Evolutionary conservation across 1,140 invertebrate genomes (phyloP).

Genomic region (Trichonephila clavata): DNA sequence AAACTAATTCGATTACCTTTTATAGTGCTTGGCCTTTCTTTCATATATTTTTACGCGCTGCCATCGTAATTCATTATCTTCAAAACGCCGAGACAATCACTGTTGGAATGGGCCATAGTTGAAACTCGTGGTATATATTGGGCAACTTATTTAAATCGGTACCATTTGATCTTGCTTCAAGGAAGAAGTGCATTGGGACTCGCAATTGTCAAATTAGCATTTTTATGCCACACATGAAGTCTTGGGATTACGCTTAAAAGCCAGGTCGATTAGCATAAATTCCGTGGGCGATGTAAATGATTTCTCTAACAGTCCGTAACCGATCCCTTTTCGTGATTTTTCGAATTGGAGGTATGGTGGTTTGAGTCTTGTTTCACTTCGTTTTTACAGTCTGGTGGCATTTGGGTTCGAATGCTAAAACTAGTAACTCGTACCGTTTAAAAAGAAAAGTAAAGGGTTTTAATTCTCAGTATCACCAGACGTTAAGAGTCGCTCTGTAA

Average conservation of each 20-base stretch:
- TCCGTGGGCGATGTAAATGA: slow-evolving; percentile 65
- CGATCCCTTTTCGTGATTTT: slow-evolving; percentile 1
- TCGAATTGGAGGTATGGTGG: background rate
- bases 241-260: slow-evolving; percentile 67
- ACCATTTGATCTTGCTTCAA: background rate
- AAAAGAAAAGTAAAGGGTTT: background rate
- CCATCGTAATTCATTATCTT: slow-evolving; percentile 49
- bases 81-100: slow-evolving; percentile 35
- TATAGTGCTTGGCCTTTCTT: background rate
- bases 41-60: slow-evolving; percentile 17
- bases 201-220: slow-evolving; percentile 72
- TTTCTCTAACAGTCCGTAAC: slow-evolving; percentile 70
- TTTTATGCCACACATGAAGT: slow-evolving; percentile 66
- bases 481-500: background rate
- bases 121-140: background rate
- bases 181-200: slow-evolving; percentile 43
- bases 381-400: background rate
- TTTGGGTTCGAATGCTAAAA: background rate
- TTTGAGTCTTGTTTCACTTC: background rate
- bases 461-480: background rate
- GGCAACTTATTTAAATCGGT: slow-evolving; percentile 57
- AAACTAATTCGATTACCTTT: slow-evolving; percentile 48
- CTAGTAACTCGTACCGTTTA: background rate
- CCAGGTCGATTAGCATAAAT: slow-evolving; percentile 61
- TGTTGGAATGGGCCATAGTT: slow-evolving; percentile 11